phyloP scores from a whole-genome alignment of 2,113 vertebrate species.

The Plestiodon gilberti region DNA sequence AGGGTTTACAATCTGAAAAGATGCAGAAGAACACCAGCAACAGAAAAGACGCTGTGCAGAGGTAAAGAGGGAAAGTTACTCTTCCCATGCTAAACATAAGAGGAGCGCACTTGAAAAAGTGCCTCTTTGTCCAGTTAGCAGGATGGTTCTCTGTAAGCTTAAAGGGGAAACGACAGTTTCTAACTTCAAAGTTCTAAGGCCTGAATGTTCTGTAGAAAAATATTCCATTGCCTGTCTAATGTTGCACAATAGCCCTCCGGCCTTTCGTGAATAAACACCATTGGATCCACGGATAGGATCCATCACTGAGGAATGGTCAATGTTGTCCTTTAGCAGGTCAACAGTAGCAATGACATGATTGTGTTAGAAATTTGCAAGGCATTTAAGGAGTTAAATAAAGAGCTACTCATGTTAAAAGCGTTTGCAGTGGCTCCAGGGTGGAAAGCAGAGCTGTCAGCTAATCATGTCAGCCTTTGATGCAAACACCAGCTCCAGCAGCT shows the following conservation, averaged over 20 bases:
- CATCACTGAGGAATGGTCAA: not conserved
- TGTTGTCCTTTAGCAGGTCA: not conserved
- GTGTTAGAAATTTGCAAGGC: not conserved
- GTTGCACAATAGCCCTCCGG: not conserved
- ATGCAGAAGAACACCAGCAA: no score
- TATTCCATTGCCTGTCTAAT: not conserved
- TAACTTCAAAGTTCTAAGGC: not conserved
- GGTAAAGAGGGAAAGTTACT: no score
- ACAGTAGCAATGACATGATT: constrained; percentile 1
- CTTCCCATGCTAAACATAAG: no score
- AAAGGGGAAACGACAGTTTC: no score
- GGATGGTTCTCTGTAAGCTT: no score
- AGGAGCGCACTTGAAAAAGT: no score
- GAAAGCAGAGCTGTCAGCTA: constrained; percentile 30
- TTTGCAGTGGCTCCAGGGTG: constrained; percentile 17
- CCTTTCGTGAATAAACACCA: not conserved
- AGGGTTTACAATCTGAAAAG: no score
- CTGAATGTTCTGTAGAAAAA: no score
- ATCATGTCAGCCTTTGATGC: constrained; percentile 13
- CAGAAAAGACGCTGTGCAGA: no score
- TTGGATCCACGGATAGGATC: not conserved
- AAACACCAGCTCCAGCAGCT: not conserved
- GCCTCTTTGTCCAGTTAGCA: no score
- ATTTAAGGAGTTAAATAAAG: constrained; percentile 26
- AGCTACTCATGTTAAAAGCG: constrained; percentile 34